Evolutionary conservation across 2,888 invertebrate species (phyloP), one percentile per base, ranked within the genome.

Genomic region (Cosmorhoe ocellata): DNA sequence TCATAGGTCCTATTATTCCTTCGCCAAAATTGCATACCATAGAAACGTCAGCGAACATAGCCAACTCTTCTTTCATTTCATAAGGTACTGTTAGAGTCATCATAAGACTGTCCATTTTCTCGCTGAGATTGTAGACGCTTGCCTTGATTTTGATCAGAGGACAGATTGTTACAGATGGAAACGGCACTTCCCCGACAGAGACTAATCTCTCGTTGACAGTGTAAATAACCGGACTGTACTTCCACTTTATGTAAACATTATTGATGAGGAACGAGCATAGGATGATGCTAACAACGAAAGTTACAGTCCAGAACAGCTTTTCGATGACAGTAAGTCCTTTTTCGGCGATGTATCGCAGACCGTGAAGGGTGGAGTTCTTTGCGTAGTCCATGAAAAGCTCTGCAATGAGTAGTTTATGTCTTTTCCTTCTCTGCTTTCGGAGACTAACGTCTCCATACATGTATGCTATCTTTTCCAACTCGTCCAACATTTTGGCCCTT

Each of bases 101-200:
- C 18, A 18, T 18, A 10, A 9, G n/a, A n/a, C 24, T 39, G 0
- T 48, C 0, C 10, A 44, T 34, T 38, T 52, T 53, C 3, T 46
- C 22, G 0, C 65, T 58, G 13, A 65, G 76, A 28, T 73, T 70
- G 48, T 71, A 76, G 42, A 31, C 4, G 11, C 24, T 38, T 59
- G n/a, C 60, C 78, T 7, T 24, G 7, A 3, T 24, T 24, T 24
- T 24, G 13, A 63, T 56, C 51, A 73, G 67, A 0, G 79, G 79
- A 41, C 80, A 80, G 36, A 80, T 74, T 7, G 24, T 24, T 24
- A 24, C 24, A 24, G 24, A 77, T 75, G 80, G 54, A 80, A 80
- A 2, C 7, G 79, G 80, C 0, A 81, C 71, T 75, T 79, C 56
- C n/a, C 67, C 51, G 0, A 76, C 81, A 0, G 74, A 61, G 0